These are phyloP conservation scores for Anarhynchus alexandrinus DNA, from an alignment of 2,113 vertebrate genomes.

Conservation along the genomic window DNA sequence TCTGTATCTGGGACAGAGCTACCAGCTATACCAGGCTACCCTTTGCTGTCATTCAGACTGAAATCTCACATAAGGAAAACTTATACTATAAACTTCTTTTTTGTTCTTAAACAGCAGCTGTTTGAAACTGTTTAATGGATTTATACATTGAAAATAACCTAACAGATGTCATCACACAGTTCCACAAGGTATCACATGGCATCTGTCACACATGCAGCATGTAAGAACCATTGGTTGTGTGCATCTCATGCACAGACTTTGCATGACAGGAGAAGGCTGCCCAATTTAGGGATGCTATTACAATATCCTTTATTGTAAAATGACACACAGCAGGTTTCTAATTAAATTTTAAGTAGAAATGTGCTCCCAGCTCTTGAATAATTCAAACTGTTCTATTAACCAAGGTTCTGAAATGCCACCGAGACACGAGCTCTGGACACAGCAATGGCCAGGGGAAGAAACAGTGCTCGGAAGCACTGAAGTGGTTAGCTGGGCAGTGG, in stretches of 20 bases:
- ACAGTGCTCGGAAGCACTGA: neutral
- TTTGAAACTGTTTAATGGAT: conserved; percentile 16
- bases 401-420: conserved; percentile 41
- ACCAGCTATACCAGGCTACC: neutral
- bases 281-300: conserved; percentile 50
- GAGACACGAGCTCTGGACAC: neutral
- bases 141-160: conserved; percentile 17
- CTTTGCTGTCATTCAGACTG: neutral
- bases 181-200: conserved; percentile 10
- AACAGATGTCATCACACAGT: conserved; percentile 34
- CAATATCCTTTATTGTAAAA: conserved; percentile 60
- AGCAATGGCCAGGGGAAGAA: neutral
- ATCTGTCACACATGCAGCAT: neutral
- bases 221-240: neutral
- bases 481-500: neutral
- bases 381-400: conserved; percentile 61
- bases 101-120: conserved; percentile 17
- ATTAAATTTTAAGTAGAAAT: conserved; percentile 71
- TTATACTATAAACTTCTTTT: neutral
- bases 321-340: conserved; percentile 59
- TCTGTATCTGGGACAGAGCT: neutral
- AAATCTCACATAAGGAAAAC: neutral
- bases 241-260: neutral
- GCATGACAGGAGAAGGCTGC: neutral
- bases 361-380: conserved; percentile 53